Evolutionary conservation across 2,113 vertebrate genomes (phyloP).

Genomic region (Oreotragus oreotragus): DNA sequence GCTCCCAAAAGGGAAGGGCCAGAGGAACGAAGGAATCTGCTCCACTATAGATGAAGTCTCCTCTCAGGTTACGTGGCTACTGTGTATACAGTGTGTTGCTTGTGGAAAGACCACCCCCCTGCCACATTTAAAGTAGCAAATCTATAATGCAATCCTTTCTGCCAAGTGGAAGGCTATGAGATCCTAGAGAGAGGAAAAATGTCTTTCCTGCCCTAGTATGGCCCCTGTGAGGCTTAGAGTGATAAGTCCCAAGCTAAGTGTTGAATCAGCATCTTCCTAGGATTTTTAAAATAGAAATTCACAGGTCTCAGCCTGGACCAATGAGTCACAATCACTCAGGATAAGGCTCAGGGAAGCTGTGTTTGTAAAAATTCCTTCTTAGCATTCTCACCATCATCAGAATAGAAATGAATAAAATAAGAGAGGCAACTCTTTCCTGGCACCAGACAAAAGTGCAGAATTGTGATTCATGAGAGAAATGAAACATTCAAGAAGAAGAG

Average conservation of each 20-base stretch:
- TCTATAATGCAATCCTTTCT: fast-evolving
- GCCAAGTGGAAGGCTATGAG: too few species aligned
- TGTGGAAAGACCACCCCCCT: not conserved
- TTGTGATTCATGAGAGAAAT: not conserved
- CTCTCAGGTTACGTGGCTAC: not conserved
- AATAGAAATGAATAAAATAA: not conserved
- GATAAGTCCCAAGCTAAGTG: not conserved
- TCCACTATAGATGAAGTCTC: too few species aligned
- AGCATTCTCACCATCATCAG: not conserved
- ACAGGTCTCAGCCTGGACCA: not conserved
- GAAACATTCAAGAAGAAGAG: not conserved
- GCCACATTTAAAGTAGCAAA: too few species aligned
- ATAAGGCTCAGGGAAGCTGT: not conserved
- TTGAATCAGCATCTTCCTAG: not conserved
- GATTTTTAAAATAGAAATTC: conserved; percentile 11
- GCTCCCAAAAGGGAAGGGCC: not conserved
- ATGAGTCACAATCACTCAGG: not conserved
- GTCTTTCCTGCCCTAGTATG: too few species aligned
- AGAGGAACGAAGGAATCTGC: not conserved
- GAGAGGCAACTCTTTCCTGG: not conserved
- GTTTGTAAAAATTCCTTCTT: not conserved
- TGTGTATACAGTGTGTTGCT: too few species aligned
- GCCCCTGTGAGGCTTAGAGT: not conserved
- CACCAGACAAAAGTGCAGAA: not conserved
- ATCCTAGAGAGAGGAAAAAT: not conserved